phyloP scores from a whole-genome alignment of 1,140 invertebrate species.

The Tetramorium alpestre region DNA sequence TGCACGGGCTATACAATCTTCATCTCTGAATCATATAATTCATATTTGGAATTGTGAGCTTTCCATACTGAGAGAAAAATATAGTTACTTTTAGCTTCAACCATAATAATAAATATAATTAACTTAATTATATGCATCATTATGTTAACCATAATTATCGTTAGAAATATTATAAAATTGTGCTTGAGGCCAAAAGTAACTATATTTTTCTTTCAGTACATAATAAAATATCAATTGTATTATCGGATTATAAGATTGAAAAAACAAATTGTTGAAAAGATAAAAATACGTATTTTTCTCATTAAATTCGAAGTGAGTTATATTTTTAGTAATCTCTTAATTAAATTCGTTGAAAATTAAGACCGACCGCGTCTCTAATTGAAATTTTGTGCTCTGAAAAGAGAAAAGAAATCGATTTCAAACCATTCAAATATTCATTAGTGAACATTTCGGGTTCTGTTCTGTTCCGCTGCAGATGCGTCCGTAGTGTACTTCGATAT shows the following conservation, averaged over 20 bases:
- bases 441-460: background rate
- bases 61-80: background rate
- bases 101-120: no score
- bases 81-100: no score
- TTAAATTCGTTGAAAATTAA: background rate
- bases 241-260: background rate
- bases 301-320: background rate
- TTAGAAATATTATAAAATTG: no score
- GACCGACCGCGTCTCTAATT: background rate
- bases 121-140: no score
- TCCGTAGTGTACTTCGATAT: background rate
- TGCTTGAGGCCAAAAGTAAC: no score
- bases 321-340: background rate
- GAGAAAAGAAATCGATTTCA: background rate
- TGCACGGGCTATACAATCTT: background rate
- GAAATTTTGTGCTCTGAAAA: background rate
- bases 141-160: no score
- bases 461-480: background rate
- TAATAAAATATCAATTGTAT: background rate
- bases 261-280: background rate
- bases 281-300: background rate
- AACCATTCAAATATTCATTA: background rate
- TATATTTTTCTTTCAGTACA: no score
- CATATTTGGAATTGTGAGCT: background rate
- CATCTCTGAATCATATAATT: background rate